These are phyloP conservation scores for Xerus inauris DNA, from an alignment of 2,113 vertebrate genomes.

Conservation along the genomic window DNA sequence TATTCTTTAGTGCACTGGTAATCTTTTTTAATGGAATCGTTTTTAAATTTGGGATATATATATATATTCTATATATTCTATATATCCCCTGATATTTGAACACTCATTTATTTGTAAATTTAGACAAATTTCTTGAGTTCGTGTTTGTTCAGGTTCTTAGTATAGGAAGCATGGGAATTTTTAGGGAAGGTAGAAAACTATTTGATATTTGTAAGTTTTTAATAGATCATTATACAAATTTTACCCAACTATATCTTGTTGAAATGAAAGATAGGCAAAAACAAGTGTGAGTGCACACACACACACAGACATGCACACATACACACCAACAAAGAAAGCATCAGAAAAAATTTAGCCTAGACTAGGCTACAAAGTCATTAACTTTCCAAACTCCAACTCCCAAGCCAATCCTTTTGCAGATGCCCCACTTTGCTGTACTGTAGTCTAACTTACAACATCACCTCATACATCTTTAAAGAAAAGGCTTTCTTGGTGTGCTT, in stretches of 20 bases:
- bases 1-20: background rate
- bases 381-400: background rate
- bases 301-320: background rate
- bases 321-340: background rate
- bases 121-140: background rate
- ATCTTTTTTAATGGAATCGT: background rate
- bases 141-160: background rate
- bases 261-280: background rate
- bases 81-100: background rate
- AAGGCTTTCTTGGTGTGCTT: background rate
- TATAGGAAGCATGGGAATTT: background rate
- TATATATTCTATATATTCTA: no score
- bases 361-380: no score
- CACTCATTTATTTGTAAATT: conserved; percentile 27
- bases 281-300: background rate
- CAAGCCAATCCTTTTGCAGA: background rate
- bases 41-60: background rate
- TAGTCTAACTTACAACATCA: background rate
- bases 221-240: background rate
- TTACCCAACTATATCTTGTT: background rate
- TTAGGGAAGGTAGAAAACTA: background rate
- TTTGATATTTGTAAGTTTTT: background rate
- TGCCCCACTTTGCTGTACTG: accelerated
- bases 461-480: background rate
- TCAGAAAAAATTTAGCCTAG: background rate